A percentile compares a stretch with the other conserved stretches of the same genome.
These are phyloP conservation scores for Burhinus oedicnemus DNA, from an alignment of 2,113 vertebrate genomes.

Conservation along the genomic window DNA sequence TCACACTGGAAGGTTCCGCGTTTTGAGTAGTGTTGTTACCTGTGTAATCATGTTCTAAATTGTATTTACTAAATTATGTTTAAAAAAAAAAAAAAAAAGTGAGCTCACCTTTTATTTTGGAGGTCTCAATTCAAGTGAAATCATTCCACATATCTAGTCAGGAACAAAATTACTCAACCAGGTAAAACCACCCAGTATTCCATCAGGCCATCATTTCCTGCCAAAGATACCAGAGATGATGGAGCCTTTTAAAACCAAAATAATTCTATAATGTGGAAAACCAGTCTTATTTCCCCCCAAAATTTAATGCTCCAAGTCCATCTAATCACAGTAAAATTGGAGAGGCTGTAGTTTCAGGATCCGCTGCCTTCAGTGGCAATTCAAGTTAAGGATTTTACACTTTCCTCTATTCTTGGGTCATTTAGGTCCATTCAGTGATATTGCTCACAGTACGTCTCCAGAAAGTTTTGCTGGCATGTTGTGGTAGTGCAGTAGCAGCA, in stretches of 20 bases:
- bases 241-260: background rate
- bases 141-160: background rate
- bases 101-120: background rate
- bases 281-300: rapidly evolving
- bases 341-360: background rate
- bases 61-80: background rate
- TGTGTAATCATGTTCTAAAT: background rate
- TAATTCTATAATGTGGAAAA: background rate
- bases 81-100: background rate
- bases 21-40: background rate
- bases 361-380: background rate
- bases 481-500: background rate
- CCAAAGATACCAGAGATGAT: background rate
- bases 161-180: background rate
- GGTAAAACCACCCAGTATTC: background rate
- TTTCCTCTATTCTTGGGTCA: background rate
- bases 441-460: background rate
- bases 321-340: background rate
- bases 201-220: background rate
- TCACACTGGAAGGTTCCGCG: background rate
- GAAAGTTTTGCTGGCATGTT: background rate
- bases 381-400: background rate
- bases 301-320: background rate
- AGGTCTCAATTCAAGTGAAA: background rate
- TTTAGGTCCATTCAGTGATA: background rate